These are phyloP conservation scores for Drosophila multiciliata DNA, from an alignment of 2,888 invertebrate species.

Conservation along the genomic window DNA sequence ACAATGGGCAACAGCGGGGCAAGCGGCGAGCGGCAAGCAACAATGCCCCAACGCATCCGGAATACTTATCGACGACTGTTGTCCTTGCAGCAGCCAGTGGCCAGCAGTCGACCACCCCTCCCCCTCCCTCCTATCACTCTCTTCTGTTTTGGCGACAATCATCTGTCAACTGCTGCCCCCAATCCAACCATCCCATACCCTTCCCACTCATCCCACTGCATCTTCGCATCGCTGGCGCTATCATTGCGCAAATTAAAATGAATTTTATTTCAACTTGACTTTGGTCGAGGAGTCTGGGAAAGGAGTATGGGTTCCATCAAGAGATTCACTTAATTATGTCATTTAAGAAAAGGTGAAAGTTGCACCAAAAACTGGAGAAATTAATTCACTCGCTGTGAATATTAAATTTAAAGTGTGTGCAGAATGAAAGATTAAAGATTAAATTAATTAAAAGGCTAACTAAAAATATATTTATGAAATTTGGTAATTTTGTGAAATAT, in stretches of 20 bases:
- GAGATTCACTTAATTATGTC: slow-evolving; percentile 37
- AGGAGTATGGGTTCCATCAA: slow-evolving; percentile 12
- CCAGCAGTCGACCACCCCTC: background rate
- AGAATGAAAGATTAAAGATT: background rate
- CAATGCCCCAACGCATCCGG: slow-evolving; percentile 13
- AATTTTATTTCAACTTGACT: slow-evolving; percentile 61
- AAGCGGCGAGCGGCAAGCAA: background rate
- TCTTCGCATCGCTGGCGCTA: slow-evolving; percentile 25
- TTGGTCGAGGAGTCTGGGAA: slow-evolving; percentile 7
- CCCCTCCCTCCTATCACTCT: background rate
- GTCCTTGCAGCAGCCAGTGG: slow-evolving; percentile 50
- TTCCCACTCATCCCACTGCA: background rate
- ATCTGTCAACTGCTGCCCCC: slow-evolving; percentile 17
- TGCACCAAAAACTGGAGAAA: slow-evolving; percentile 21
- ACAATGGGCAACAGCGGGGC: slow-evolving; percentile 41
- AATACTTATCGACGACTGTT: slow-evolving; percentile 56
- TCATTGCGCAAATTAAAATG: slow-evolving; percentile 65
- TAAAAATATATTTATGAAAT: background rate
- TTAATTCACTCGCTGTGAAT: background rate
- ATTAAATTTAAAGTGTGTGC: slow-evolving; percentile 1
- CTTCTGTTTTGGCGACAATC: slow-evolving; percentile 1
- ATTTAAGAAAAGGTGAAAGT: slow-evolving; percentile 38
- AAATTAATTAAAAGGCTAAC: background rate
- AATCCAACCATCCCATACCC: background rate
- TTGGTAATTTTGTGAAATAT: background rate